Evolutionary conservation across 1,140 invertebrate genomes (phyloP).

Genomic region (Drosophila melanogaster): Release_6_plus_ISO1_MT NC_004354.4:2751501-2752000

Average conservation of each 20-base stretch:
- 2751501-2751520: conserved; percentile 65
- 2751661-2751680: too few relatives aligned
- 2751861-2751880: conserved; percentile 18
- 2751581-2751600: not conserved
- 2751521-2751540: conserved; percentile 2
- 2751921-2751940: not conserved
- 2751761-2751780: too few relatives aligned
- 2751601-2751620: not conserved
- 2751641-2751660: not conserved
- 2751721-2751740: not conserved
- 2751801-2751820: conserved; percentile 66
- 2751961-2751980: conserved; percentile 70
- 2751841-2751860: conserved; percentile 48
- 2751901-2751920: not conserved
- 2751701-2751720: too few relatives aligned
- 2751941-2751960: conserved; percentile 19
- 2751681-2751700: too few relatives aligned
- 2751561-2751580: conserved; percentile 3
- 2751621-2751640: not conserved
- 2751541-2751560: not conserved
- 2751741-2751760: not conserved
- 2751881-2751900: conserved; percentile 18
- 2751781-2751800: conserved; percentile 17
- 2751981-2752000: conserved; percentile 73
- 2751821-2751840: conserved; percentile 52